These are phyloP conservation scores for Anguilla pacifica DNA, from an alignment of 2,797 vertebrate genomes.

Conservation along the genomic window DNA sequence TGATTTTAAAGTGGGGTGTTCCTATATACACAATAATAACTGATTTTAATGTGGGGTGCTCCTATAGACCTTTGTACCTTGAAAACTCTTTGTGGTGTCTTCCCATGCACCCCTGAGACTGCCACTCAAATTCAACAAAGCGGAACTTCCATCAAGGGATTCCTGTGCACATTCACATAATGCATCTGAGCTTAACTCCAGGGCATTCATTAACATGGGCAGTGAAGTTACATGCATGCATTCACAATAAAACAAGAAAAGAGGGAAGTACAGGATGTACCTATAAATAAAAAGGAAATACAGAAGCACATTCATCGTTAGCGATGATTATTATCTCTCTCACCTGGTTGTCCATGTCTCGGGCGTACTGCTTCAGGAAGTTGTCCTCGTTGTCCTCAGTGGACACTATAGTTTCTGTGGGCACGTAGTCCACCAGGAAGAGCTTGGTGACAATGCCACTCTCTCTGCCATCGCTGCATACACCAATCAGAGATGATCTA, in stretches of 20 bases:
- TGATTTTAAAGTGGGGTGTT: neutral
- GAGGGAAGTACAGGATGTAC: neutral
- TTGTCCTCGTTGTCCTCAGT: slow-evolving; percentile 61
- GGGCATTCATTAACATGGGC: neutral
- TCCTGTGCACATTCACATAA: slow-evolving; percentile 33
- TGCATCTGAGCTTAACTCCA: neutral
- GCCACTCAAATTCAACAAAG: slow-evolving; percentile 50
- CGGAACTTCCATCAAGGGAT: slow-evolving; percentile 15
- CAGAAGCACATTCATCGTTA: neutral
- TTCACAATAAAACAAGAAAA: neutral
- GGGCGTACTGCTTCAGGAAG: slow-evolving; percentile 48
- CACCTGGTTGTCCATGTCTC: slow-evolving; percentile 55
- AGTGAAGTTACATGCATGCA: neutral
- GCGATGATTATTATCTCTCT: slow-evolving; percentile 34
- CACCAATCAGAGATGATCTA: slow-evolving; percentile 22
- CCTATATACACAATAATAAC: neutral
- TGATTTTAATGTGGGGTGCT: neutral
- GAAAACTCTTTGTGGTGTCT: slow-evolving; percentile 53
- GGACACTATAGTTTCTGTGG: slow-evolving; percentile 49
- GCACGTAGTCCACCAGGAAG: slow-evolving; percentile 77
- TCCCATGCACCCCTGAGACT: slow-evolving; percentile 59
- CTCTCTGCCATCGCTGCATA: slow-evolving; percentile 81
- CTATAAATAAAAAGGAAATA: neutral
- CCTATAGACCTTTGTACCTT: slow-evolving; percentile 64
- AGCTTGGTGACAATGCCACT: slow-evolving; percentile 88